Percentiles rank a stretch among this genome's conserved stretches.
Evolutionary conservation across 2,888 invertebrate genomes (phyloP).

Genomic region (Drosophila paracracens): DNA sequence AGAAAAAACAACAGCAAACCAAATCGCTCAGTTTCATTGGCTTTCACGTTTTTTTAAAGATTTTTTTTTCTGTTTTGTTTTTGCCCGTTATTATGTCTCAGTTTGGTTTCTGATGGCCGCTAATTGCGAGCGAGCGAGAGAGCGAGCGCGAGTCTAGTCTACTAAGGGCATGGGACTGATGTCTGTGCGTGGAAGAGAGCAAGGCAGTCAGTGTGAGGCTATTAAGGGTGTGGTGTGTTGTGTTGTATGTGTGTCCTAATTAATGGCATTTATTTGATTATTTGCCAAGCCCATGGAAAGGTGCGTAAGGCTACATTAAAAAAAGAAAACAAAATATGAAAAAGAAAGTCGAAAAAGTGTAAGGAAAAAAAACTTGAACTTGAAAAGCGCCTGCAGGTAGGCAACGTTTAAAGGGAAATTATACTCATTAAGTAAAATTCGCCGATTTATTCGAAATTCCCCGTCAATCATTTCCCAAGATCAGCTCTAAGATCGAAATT

Average conservation of each 20-base stretch:
- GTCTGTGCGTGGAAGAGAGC: constrained; percentile 13
- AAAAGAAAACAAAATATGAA: not conserved
- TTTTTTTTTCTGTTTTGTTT: constrained; percentile 22
- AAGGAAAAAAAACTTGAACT: constrained; percentile 35
- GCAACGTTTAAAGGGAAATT: constrained; percentile 33
- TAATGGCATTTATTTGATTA: constrained; percentile 76
- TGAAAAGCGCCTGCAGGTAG: constrained; percentile 48
- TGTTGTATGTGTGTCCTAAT: constrained; percentile 58
- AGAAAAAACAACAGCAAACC: constrained; percentile 23
- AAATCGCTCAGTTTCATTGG: constrained; percentile 57
- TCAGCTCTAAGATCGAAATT: not conserved
- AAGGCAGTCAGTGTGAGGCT: constrained; percentile 11
- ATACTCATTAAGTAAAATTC: not conserved
- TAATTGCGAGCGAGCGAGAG: constrained; percentile 61
- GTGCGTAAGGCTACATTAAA: constrained; percentile 44
- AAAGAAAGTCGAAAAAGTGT: constrained; percentile 31
- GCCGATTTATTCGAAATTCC: not conserved
- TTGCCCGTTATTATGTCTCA: constrained; percentile 65
- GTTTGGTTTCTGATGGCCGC: constrained; percentile 70
- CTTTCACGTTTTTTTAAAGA: constrained; percentile 43
- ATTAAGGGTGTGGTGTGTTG: constrained; percentile 54
- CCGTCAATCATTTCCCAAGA: not conserved
- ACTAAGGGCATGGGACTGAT: constrained; percentile 14
- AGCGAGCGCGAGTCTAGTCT: constrained; percentile 2
- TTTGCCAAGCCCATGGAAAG: constrained; percentile 57